Base-by-base conservation (phyloP, 2,888 invertebrate species). In the Thecophora atra region DNA sequence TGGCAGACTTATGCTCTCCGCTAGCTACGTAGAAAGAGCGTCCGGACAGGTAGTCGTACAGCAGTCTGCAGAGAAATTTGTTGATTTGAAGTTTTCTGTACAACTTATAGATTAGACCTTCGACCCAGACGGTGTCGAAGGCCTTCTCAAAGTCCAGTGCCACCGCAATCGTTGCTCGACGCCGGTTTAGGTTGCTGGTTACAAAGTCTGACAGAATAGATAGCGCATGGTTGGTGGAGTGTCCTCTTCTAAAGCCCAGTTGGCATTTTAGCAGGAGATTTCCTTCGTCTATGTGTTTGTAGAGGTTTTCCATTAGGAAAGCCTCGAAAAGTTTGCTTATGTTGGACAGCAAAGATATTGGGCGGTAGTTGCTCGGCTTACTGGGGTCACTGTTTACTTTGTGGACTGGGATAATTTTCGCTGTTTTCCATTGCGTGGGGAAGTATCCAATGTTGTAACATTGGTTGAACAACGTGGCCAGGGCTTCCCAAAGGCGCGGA, bases 391-490 rank as follows among this genome's bases (percentile, higher is more conserved):
- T n/a, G 15, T 44, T 24, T 11, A 51, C 47, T 44, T 65, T 65
- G 19, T 17, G 21, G 1, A 70, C 26, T 3, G 63, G 62, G 28
- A 64, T n/a, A 3, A 52, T 19, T 26, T 52, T 66, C 5, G 66
- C 66, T 28, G 1, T 28, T 37, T 73, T 74, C 70, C 64, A 74
- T 0, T 26, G 21, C 0, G 2, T 58, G 0, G 72, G 72, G 13
- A 72, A 70, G 13, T 74, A 70, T 1, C 71, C 52, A 3, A 70
- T 51, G 17, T 73, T 68, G 8, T 69, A n/a, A 19, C 66, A 68
- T n/a, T 73, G 68, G 37, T 69, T 68, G 17, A 72, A 68, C 1
- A 69, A 21, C 2, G 64, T 30, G 3, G 65, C 70, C 3, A 72
- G 37, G 26, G 62, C 63, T 8, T n/a, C 8, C 63, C 72, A 70